Evolutionary conservation across 2,797 vertebrate genomes (phyloP).

Genomic region (Hydrophis major): DNA sequence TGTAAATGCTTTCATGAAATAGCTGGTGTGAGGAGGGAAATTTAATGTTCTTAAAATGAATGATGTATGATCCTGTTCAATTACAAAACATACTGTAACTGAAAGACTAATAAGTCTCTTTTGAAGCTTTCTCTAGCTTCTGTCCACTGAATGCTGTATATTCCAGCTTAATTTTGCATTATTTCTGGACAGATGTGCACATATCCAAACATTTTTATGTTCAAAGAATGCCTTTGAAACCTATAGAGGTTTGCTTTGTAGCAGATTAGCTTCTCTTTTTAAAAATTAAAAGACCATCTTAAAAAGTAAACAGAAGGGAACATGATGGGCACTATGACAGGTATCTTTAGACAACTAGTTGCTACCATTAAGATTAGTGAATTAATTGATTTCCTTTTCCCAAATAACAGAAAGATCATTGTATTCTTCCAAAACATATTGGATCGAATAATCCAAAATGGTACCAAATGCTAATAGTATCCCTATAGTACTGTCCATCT

Average conservation of each 20-base stretch:
- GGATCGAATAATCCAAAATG: constrained; percentile 29
- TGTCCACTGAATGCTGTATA: background rate
- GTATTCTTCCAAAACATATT: constrained; percentile 33
- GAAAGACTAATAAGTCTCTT: background rate
- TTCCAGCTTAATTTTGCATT: background rate
- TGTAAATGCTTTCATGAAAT: background rate
- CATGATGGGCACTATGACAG: background rate
- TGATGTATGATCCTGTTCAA: background rate
- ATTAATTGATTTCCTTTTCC: constrained; percentile 37
- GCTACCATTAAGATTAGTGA: background rate
- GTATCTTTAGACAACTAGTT: background rate
- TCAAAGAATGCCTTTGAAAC: background rate
- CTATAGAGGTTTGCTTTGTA: background rate
- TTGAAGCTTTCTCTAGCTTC: background rate
- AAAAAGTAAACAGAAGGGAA: background rate
- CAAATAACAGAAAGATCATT: constrained; percentile 17
- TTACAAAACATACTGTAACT: background rate
- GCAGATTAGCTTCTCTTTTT: background rate
- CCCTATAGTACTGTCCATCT: background rate
- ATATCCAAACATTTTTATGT: background rate
- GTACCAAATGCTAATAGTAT: background rate
- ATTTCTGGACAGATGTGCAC: background rate
- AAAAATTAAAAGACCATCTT: background rate
- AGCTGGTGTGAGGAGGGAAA: background rate
- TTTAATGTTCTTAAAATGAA: background rate